Conservation (phyloP, 2,797 vertebrate species). For the Zalophus californianus region DNA sequence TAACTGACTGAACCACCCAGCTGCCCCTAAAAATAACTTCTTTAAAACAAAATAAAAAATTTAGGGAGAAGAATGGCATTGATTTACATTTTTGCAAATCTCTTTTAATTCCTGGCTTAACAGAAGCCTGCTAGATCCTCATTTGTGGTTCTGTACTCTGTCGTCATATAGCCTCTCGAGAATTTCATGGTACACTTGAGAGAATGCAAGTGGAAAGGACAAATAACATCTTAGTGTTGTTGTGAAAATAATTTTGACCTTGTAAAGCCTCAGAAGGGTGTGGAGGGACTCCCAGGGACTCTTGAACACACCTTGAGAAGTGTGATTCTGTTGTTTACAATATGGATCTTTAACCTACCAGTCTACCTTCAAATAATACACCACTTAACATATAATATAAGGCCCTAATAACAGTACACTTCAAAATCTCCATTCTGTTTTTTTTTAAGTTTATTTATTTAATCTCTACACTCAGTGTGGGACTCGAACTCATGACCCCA, state of each 20-base stretch:
- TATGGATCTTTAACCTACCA: background rate
- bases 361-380: background rate
- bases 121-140: background rate
- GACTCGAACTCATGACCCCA: background rate
- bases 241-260: slow-evolving; percentile 6
- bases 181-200: background rate
- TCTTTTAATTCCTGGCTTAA: background rate
- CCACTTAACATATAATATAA: background rate
- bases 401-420: background rate
- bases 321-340: background rate
- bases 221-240: background rate
- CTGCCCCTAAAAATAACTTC: background rate
- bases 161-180: background rate
- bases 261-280: background rate
- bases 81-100: background rate
- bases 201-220: background rate
- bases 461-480: background rate
- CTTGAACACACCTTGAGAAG: background rate
- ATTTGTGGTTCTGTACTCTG: background rate
- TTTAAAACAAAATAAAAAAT: background rate
- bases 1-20: background rate
- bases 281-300: background rate
- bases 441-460: background rate
- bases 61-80: background rate
- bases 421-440: background rate